These are phyloP conservation scores for Rhodinocichla rosea DNA, from an alignment of 2,113 vertebrate species.

Conservation along the genomic window DNA sequence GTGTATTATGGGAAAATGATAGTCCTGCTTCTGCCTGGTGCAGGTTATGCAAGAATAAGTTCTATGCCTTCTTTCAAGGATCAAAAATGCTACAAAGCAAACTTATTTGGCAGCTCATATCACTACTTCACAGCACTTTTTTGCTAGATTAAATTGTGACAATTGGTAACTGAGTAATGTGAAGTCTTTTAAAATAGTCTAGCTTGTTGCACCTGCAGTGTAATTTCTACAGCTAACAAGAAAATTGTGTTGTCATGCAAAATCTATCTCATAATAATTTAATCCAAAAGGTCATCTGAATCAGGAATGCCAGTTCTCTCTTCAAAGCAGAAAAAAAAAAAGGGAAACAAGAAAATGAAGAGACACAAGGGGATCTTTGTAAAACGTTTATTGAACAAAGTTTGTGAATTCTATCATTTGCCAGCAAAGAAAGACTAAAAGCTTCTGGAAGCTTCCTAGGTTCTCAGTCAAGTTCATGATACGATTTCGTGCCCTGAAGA, in stretches of 20 bases:
- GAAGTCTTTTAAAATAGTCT: neutral
- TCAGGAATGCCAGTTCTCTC: neutral
- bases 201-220: neutral
- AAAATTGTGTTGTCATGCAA: slow-evolving; percentile 22
- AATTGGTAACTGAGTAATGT: neutral
- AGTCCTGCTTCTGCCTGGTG: neutral
- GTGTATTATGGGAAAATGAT: neutral
- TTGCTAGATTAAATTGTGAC: neutral
- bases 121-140: neutral
- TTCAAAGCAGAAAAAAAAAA: neutral
- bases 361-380: neutral
- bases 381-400: neutral
- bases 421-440: neutral
- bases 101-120: neutral
- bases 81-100: neutral
- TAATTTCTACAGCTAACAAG: neutral
- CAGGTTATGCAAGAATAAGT: neutral
- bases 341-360: neutral
- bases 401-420: neutral
- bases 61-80: neutral
- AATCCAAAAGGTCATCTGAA: neutral
- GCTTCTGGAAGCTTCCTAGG: slow-evolving; percentile 28
- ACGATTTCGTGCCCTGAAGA: slow-evolving; percentile 13
- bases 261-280: neutral
- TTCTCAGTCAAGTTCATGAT: neutral